Base-by-base conservation (phyloP, 2,888 invertebrate species). In the Nudaria mundana region DNA sequence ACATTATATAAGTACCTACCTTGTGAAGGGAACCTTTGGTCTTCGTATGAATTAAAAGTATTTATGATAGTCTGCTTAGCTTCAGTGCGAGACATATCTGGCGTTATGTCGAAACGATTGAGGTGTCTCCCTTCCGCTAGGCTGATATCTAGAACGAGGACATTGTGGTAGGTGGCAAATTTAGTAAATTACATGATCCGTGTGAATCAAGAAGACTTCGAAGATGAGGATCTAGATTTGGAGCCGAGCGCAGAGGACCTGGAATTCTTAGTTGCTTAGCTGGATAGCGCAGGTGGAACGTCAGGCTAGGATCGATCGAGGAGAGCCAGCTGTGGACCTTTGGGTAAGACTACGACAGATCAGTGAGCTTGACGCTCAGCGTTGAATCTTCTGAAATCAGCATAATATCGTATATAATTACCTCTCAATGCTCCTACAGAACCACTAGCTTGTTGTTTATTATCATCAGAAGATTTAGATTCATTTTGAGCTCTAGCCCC, bases 11-110 rank as follows among this genome's bases (percentile, higher is more conserved):
- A n/a, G n/a, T n/a, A n/a, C 12, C 1, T 57, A 86, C 87, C 86
- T 79, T 81, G 81, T 3, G 87, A 87, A n/a, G 86, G 87, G 46
- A 71, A 87, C 24, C 86, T 67, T 0, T 74, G 60, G 40, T 87
- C 86, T 18, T 77, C 76, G 40, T 73, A 81, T 12, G 86, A 86
- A 46, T 82, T 86, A 6, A 87, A 78, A 1, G 81, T 71, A 22
- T 67, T 60, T 10, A 85, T 85, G 5, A 87, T 86, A 4, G 74
- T 69, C 29, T 53, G 60, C 50, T 76, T 83, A 1, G 83, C 84
- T 41, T 78, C 72, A 7, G 56, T 58, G 1, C 67, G 62, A 7
- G 71, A 66, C 1, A 63, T 40, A 11, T 44, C 39, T 14, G 41
- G 5, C 44, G 50, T 48, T 8, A 39, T 44, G 7, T 66, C 66